Evolutionary conservation across 1,140 invertebrate species (phyloP).

Genomic region (Coenobita brevimanus): DNA sequence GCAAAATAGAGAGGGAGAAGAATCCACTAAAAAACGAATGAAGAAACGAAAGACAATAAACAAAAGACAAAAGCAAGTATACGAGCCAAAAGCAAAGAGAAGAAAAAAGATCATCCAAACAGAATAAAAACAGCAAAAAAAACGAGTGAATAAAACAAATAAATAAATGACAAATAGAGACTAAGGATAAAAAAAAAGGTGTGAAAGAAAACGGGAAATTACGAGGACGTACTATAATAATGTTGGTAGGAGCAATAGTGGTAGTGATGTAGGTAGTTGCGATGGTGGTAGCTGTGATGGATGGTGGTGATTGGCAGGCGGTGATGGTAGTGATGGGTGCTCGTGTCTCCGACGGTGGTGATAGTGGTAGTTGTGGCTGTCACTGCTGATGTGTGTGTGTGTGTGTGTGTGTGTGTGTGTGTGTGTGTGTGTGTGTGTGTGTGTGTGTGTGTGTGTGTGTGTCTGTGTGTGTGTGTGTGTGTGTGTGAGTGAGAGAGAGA

Average conservation of each 20-base stretch:
- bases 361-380: too few species aligned
- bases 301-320: background rate
- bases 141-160: too few species aligned
- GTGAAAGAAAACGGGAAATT: background rate
- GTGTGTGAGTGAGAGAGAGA: background rate
- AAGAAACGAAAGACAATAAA: too few species aligned
- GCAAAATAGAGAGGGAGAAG: background rate
- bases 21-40: background rate
- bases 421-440: conserved; percentile 1
- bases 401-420: background rate
- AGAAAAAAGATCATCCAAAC: too few species aligned
- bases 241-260: background rate
- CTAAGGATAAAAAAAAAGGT: background rate
- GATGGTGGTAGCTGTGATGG: background rate
- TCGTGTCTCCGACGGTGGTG: too few species aligned
- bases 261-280: background rate
- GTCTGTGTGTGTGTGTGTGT: background rate
- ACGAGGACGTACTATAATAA: background rate
- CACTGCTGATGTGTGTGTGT: background rate
- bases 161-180: background rate
- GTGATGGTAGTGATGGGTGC: background rate
- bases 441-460: conserved; percentile 1
- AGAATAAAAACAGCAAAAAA: too few species aligned
- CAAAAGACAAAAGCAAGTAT: too few species aligned
- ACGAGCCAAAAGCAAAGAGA: too few species aligned